phyloP scores from a whole-genome alignment of 2,797 vertebrate species.

The Emys orbicularis region DNA sequence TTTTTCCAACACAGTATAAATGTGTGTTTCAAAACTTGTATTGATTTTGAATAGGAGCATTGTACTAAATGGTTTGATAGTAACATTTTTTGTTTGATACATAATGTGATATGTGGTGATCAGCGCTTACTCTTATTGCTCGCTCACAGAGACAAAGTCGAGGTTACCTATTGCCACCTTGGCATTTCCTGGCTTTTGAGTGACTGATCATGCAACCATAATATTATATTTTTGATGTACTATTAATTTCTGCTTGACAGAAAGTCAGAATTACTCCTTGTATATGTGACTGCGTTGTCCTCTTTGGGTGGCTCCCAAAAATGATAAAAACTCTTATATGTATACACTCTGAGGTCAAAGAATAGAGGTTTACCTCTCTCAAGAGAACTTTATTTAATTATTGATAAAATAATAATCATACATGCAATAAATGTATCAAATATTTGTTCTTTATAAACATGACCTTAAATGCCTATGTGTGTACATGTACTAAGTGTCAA shows the following conservation, averaged over 20 bases:
- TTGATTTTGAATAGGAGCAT: not conserved
- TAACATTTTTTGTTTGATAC: not conserved
- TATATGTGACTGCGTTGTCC: conserved; percentile 62
- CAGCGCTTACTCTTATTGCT: not conserved
- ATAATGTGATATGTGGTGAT: not conserved
- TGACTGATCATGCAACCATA: not conserved
- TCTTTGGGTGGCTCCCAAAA: conserved; percentile 65
- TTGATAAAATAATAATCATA: not conserved
- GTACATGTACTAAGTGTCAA: not conserved
- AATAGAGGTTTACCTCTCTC: too few relatives aligned
- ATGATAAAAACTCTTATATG: not conserved
- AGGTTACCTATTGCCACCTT: not conserved
- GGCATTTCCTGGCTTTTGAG: not conserved
- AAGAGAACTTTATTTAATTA: not conserved
- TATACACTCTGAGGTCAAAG: too few relatives aligned
- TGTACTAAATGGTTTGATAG: not conserved
- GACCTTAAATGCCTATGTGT: not conserved
- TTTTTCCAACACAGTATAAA: not conserved
- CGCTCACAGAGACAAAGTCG: not conserved
- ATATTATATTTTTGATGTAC: not conserved
- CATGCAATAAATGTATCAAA: not conserved
- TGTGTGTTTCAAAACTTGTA: not conserved
- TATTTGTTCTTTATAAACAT: not conserved
- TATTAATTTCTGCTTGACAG: not conserved
- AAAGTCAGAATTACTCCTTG: conserved; percentile 30